These are phyloP conservation scores for Pseudomyrmex concolor DNA, from an alignment of 1,140 invertebrate genomes.

Conservation along the genomic window DNA sequence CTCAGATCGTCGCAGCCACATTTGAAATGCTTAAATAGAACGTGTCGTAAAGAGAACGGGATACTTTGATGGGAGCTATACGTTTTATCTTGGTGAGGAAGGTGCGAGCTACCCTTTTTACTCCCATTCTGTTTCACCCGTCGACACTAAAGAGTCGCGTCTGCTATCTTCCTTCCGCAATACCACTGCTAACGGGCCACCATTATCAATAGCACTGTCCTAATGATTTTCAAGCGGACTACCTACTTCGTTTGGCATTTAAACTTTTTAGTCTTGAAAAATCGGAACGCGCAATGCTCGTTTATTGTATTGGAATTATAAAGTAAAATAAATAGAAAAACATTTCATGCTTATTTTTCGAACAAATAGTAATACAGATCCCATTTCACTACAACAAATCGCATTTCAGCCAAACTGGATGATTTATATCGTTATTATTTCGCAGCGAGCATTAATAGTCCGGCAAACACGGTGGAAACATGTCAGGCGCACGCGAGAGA, in stretches of 20 bases:
- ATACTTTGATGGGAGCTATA: slow-evolving; percentile 76
- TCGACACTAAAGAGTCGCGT: slow-evolving; percentile 72
- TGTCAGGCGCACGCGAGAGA: slow-evolving; percentile 78
- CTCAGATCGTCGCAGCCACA: slow-evolving; percentile 49
- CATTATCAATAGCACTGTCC: slow-evolving; percentile 75
- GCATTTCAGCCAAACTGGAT: slow-evolving; percentile 64
- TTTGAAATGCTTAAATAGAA: slow-evolving; percentile 77
- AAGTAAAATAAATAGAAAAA: slow-evolving; percentile 7
- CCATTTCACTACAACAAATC: slow-evolving; percentile 57
- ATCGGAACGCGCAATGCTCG: not conserved
- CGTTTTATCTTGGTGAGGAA: slow-evolving; percentile 75
- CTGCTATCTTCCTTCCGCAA: slow-evolving; percentile 70
- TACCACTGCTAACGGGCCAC: slow-evolving; percentile 60
- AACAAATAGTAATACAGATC: slow-evolving; percentile 41
- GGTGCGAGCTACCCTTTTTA: slow-evolving; percentile 61
- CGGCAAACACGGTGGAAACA: slow-evolving; percentile 80
- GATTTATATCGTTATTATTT: slow-evolving; percentile 80
- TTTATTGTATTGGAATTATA: slow-evolving; percentile 6
- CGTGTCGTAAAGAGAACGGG: slow-evolving; percentile 75
- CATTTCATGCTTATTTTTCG: not conserved
- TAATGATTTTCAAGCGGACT: slow-evolving; percentile 81
- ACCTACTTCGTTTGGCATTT: slow-evolving; percentile 48
- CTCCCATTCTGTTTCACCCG: slow-evolving; percentile 66
- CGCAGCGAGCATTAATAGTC: slow-evolving; percentile 81
- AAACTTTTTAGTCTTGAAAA: not conserved